A percentile compares a stretch with the other conserved stretches of the same genome.
Conservation (phyloP, 2,113 vertebrate species). For the Kryptolebias marmoratus region DNA sequence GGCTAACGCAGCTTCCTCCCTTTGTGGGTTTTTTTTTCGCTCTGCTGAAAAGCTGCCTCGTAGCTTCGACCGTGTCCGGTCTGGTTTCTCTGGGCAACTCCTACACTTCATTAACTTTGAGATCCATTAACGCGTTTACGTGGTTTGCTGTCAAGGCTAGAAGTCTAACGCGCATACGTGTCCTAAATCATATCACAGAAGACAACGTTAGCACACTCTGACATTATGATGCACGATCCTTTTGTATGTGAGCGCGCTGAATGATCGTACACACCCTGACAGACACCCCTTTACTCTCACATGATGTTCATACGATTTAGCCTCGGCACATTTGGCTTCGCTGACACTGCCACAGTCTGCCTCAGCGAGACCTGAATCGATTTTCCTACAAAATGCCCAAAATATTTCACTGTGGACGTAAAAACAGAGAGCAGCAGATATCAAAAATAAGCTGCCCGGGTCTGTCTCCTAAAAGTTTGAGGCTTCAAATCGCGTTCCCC, state of each 20-base stretch:
- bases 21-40: constrained; percentile 40
- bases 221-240: constrained; percentile 9
- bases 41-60: constrained; percentile 12
- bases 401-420: constrained; percentile 25
- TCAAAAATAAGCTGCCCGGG: constrained; percentile 20
- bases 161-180: constrained; percentile 11
- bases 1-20: constrained; percentile 53
- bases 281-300: constrained; percentile 52
- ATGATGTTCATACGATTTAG: constrained; percentile 52
- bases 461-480: constrained; percentile 20
- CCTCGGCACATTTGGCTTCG: constrained; percentile 35
- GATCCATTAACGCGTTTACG: neutral
- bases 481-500: constrained; percentile 30
- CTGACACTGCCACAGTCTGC: constrained; percentile 14
- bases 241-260: constrained; percentile 17
- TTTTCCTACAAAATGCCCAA: constrained; percentile 18
- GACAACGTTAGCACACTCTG: neutral
- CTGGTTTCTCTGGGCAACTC: constrained; percentile 1
- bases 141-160: neutral
- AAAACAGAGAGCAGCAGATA: constrained; percentile 33
- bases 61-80: constrained; percentile 30
- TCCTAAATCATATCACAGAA: neutral
- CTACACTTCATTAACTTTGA: neutral
- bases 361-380: constrained; percentile 3
- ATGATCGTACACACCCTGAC: constrained; percentile 48